Base-by-base conservation (phyloP, 1,140 invertebrate species). In the Homarus americanus region DNA sequence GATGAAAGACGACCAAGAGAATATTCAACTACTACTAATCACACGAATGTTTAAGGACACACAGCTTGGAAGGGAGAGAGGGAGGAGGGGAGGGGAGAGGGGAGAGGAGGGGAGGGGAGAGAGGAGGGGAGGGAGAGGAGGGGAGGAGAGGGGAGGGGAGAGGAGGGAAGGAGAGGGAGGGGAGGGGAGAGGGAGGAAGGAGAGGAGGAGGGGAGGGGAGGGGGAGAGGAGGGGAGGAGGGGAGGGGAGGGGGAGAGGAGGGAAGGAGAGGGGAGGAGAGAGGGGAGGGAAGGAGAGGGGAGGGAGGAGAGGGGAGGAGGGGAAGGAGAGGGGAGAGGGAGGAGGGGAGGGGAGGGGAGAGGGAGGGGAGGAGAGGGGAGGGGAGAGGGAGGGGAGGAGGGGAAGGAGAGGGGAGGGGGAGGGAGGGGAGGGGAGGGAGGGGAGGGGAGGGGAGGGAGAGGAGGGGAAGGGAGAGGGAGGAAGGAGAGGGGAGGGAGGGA, bases 251-350 rank as follows among this genome's bases (percentile, higher is more conserved):
- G 38, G 38, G 44, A 41, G 28, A 38, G 44, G 38, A 40, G 75
- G 44, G 34, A 41, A 41, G 44, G 75, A 78, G 75, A 78, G 34
- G 44, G 75, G 41, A n/a, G 44, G 75, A 38, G 75, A 78, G 36
- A 40, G 36, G 41, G 36, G n/a, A 36, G 41, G 36, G 1, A 36
- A 15, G 4, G 32, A 34, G 7, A 24, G 17, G 41, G 9, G 2
- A 36, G n/a, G 24, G 1, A 40, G 32, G 7, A 40, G 20, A 78
- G 36, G 40, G 7, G 20, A 7, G 44, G 44, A 49, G 5, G 44
- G 44, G 5, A 15, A 49, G 44, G 44, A 49, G 44, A 49, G 44
- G 44, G 44, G 12, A 7, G 44, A 15, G 5, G 44, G 12, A 15
- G 44, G 12, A 15, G 12, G 5, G 44, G 44, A 49, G 5, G 44